Conservation (phyloP, 2,113 vertebrate species). For the Chlamydotis undulata region DNA sequence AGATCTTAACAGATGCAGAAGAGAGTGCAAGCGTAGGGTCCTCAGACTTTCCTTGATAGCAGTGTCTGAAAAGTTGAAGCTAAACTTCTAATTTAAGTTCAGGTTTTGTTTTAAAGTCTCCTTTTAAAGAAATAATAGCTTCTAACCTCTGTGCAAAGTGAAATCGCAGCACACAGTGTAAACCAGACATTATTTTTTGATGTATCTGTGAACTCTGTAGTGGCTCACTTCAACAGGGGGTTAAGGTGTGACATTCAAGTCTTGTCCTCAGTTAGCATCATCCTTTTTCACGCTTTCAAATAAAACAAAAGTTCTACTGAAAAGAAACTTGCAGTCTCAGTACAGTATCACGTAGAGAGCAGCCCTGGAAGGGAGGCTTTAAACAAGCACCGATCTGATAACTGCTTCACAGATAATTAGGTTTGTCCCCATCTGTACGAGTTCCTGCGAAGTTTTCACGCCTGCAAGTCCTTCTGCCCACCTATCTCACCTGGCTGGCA, state of each 20-base stretch:
- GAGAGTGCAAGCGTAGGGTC: fast-evolving
- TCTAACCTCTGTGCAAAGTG: background rate
- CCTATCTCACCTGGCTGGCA: fast-evolving
- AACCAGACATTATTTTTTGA: fast-evolving
- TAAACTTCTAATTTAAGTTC: background rate
- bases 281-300: background rate
- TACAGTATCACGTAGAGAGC: background rate
- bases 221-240: background rate
- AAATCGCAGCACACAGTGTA: background rate
- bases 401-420: background rate
- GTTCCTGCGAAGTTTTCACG: background rate
- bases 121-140: background rate
- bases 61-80: background rate
- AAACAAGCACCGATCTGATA: background rate
- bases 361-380: background rate
- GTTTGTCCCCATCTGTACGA: background rate
- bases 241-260: background rate
- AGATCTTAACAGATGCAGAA: background rate
- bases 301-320: background rate
- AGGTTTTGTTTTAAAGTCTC: background rate
- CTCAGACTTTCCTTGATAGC: fast-evolving
- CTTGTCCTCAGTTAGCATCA: background rate
- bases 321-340: background rate
- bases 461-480: background rate
- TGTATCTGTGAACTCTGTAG: no score